A percentile compares a stretch with the other conserved stretches of the same genome.
phyloP scores from a whole-genome alignment of 2,113 vertebrate genomes.

The Apus apus region DNA sequence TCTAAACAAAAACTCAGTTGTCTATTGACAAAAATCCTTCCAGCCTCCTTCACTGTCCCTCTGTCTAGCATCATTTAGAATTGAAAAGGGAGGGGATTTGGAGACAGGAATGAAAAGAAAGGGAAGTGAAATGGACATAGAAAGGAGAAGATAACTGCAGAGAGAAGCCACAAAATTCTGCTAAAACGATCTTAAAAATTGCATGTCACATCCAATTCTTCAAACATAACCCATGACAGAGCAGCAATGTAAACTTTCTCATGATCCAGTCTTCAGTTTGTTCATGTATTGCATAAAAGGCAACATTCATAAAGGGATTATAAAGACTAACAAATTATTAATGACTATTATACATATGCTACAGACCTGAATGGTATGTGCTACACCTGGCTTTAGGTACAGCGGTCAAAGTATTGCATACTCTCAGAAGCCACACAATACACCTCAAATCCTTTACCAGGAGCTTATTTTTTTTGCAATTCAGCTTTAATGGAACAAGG shows the following conservation, averaged over 20 bases:
- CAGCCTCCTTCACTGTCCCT: neutral
- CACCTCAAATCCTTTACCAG: neutral
- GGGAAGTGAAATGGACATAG: neutral
- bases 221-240: neutral
- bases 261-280: neutral
- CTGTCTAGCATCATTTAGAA: neutral
- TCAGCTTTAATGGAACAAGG: neutral
- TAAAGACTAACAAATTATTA: neutral
- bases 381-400: neutral
- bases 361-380: neutral
- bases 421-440: neutral
- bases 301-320: constrained; percentile 8
- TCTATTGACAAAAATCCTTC: neutral
- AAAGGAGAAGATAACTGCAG: neutral
- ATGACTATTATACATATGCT: neutral
- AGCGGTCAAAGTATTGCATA: neutral
- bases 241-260: neutral
- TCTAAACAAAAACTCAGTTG: neutral
- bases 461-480: neutral
- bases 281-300: neutral
- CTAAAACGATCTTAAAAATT: constrained; percentile 11
- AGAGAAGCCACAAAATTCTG: neutral
- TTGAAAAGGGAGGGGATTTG: neutral
- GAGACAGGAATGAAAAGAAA: neutral
- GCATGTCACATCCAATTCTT: neutral